These are phyloP conservation scores for Meriones psammophilus DNA, from an alignment of 2,797 vertebrate genomes.

Conservation along the genomic window DNA sequence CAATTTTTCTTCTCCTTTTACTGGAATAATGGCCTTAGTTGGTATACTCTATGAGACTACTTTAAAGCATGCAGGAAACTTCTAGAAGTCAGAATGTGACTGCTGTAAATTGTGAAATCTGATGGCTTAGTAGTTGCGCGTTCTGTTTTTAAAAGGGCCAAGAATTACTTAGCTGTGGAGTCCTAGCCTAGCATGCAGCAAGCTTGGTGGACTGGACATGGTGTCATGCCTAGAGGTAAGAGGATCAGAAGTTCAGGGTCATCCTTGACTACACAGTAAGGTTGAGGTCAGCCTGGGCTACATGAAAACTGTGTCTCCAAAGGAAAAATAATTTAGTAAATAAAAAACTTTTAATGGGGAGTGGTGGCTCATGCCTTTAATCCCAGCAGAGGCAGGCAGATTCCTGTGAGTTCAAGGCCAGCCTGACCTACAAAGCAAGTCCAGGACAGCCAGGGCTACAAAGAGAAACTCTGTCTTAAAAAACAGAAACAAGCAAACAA, in stretches of 20 bases:
- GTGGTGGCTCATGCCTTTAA: too few species aligned
- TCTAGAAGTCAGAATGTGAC: background rate
- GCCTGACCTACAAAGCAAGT: too few species aligned
- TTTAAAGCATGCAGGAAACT: background rate
- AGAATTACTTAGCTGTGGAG: background rate
- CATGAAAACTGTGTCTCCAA: background rate
- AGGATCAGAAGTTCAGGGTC: background rate
- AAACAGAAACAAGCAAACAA: too few species aligned
- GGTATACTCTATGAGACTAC: too few species aligned
- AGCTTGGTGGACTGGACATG: background rate
- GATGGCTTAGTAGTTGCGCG: background rate
- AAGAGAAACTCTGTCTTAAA: too few species aligned
- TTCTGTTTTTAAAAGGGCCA: background rate
- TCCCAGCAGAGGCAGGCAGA: too few species aligned
- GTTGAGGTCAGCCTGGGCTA: background rate
- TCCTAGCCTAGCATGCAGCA: background rate
- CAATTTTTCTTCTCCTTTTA: background rate
- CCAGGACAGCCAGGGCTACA: too few species aligned
- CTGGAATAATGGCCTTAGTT: background rate
- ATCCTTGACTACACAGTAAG: background rate
- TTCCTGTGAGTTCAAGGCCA: too few species aligned
- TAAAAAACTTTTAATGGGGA: background rate
- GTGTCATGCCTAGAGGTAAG: background rate
- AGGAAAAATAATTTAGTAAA: background rate
- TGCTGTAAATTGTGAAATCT: background rate